Percentiles rank a stretch among this genome's conserved stretches.
Evolutionary conservation across 2,888 invertebrate genomes (phyloP).

Genomic region (Nemoura dubitans): DNA sequence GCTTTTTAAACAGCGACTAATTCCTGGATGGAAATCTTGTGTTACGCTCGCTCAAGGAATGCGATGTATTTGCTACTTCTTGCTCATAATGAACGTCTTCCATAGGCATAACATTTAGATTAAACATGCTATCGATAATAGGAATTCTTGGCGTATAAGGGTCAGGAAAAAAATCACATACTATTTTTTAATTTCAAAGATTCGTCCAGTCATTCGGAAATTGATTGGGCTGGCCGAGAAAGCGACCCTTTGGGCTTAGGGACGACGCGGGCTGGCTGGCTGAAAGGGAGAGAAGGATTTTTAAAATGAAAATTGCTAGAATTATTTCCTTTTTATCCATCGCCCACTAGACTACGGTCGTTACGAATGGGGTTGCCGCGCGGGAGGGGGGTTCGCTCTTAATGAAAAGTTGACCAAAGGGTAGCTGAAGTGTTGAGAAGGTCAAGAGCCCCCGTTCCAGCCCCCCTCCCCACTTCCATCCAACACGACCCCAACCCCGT

Average conservation of each 20-base stretch:
- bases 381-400: slow-evolving; percentile 19
- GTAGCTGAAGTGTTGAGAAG: not conserved
- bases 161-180: slow-evolving; percentile 36
- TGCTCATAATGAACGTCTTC: slow-evolving; percentile 1
- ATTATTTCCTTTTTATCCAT: slow-evolving; percentile 37
- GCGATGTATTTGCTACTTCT: not conserved
- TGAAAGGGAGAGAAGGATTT: slow-evolving; percentile 23
- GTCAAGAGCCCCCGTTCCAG: slow-evolving; percentile 10
- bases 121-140: slow-evolving; percentile 21
- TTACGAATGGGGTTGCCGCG: not conserved
- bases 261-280: not conserved
- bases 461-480: not conserved
- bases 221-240: slow-evolving; percentile 43
- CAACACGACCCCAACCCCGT: too few species aligned
- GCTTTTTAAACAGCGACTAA: not conserved
- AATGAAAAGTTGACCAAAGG: slow-evolving; percentile 35
- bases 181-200: slow-evolving; percentile 50
- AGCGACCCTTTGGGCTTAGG: slow-evolving; percentile 17
- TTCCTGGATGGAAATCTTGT: not conserved
- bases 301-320: slow-evolving; percentile 40
- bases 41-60: not conserved
- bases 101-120: not conserved
- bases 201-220: slow-evolving; percentile 50
- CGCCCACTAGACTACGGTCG: not conserved
- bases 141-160: slow-evolving; percentile 27